Evolutionary conservation across 2,888 invertebrate species (phyloP).

Genomic region (Emmelina monodactyla): DNA sequence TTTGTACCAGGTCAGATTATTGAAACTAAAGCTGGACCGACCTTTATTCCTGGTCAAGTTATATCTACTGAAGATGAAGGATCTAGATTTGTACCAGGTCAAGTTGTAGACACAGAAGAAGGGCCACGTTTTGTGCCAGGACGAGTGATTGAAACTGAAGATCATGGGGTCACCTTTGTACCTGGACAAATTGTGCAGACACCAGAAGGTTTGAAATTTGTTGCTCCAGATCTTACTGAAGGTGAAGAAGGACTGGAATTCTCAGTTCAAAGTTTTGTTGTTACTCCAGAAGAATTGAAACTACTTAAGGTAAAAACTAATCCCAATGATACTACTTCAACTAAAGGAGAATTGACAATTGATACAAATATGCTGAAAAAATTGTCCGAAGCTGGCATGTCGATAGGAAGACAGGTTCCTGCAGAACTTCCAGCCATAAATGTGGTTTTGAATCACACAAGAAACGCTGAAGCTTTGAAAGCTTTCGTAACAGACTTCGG

Average conservation of each 20-base stretch:
- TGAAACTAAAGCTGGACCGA: conserved; percentile 76
- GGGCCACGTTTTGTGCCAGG: conserved; percentile 77
- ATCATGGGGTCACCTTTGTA: conserved; percentile 75
- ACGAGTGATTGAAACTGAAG: conserved; percentile 74
- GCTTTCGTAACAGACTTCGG: conserved; percentile 58
- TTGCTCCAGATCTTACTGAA: conserved; percentile 73
- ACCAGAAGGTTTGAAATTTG: conserved; percentile 73
- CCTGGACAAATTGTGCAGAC: conserved; percentile 81
- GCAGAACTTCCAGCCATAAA: conserved; percentile 69
- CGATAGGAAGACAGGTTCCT: conserved; percentile 70
- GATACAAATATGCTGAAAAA: conserved; percentile 72
- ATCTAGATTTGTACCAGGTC: conserved; percentile 69
- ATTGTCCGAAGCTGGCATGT: conserved; percentile 73
- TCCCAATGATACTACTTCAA: conserved; percentile 56
- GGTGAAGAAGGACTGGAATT: conserved; percentile 73
- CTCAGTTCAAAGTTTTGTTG: conserved; percentile 73
- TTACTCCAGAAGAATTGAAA: conserved; percentile 59
- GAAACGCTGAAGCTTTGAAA: conserved; percentile 53
- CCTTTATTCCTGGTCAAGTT: conserved; percentile 81
- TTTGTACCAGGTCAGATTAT: conserved; percentile 84
- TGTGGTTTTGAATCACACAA: conserved; percentile 59
- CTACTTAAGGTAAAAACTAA: conserved; percentile 58
- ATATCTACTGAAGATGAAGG: conserved; percentile 70
- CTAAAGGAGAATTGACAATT: conserved; percentile 68
- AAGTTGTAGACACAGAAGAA: conserved; percentile 76